Conservation (phyloP, 2,797 vertebrate species). For the Hapalemur alaotrensis region DNA sequence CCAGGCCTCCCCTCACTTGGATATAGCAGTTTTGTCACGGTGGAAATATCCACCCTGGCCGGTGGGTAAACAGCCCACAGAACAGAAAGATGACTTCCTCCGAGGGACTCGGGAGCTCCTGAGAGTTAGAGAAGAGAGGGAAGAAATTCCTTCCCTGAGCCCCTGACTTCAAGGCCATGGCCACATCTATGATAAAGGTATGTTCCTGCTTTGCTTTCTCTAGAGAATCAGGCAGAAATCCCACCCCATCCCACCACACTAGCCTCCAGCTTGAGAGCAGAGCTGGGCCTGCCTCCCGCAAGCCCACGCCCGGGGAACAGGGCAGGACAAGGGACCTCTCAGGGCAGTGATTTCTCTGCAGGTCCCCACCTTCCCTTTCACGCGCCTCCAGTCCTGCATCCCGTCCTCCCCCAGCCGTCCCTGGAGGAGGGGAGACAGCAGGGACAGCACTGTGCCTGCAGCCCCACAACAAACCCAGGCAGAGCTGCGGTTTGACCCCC, state of each 20-base stretch:
- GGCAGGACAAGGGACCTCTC: not conserved
- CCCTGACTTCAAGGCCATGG: not conserved
- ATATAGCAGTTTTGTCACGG: not conserved
- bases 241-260: not conserved
- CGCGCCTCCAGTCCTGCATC: not conserved
- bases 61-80: not conserved
- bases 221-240: not conserved
- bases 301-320: not conserved
- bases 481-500: not conserved
- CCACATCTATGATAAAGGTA: not conserved
- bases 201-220: not conserved
- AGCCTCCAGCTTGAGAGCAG: not conserved
- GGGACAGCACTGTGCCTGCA: not conserved
- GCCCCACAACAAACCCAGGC: not conserved
- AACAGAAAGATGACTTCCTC: not conserved
- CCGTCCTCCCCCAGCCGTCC: accelerated
- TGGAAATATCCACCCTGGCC: not conserved
- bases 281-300: not conserved
- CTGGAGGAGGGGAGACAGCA: not conserved
- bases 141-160: not conserved
- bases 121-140: not conserved
- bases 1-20: not conserved
- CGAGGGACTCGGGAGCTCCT: not conserved
- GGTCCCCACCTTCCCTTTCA: not conserved
- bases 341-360: not conserved